Percentiles rank a stretch among this genome's conserved stretches.
Evolutionary conservation across 1,140 invertebrate species (phyloP).

Genomic region (Nixonia krombeini): DNA sequence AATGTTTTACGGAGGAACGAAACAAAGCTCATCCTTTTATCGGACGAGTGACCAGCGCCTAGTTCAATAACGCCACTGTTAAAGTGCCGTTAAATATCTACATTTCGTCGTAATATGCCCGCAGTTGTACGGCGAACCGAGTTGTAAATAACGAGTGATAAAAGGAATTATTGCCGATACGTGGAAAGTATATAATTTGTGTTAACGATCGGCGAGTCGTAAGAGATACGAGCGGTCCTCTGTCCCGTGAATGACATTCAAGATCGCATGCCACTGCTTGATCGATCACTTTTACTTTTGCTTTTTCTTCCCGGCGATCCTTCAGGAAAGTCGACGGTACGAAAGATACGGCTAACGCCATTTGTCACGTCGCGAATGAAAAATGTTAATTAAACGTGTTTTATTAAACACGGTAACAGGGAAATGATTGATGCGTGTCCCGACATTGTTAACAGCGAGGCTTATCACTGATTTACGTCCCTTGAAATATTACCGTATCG

Average conservation of each 20-base stretch:
- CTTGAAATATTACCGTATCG: too few relatives aligned
- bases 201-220: conserved; percentile 28
- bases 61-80: conserved; percentile 9
- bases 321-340: conserved; percentile 24
- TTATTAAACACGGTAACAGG: too few relatives aligned
- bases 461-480: too few relatives aligned
- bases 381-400: neutral
- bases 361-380: neutral
- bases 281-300: conserved; percentile 22
- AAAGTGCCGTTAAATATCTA: conserved; percentile 17
- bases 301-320: conserved; percentile 25
- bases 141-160: conserved; percentile 17
- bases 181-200: conserved; percentile 37
- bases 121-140: conserved; percentile 20
- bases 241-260: conserved; percentile 17
- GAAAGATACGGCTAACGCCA: neutral
- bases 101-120: conserved; percentile 8
- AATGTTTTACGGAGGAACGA: too few relatives aligned
- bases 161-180: conserved; percentile 16
- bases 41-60: too few relatives aligned
- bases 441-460: too few relatives aligned
- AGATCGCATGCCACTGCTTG: conserved; percentile 21
- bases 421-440: too few relatives aligned
- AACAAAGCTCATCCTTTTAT: too few relatives aligned
- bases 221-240: conserved; percentile 1